A percentile compares a stretch with the other conserved stretches of the same genome.
Conservation (phyloP, 2,113 vertebrate species). For the Eurystomus gularis region DNA sequence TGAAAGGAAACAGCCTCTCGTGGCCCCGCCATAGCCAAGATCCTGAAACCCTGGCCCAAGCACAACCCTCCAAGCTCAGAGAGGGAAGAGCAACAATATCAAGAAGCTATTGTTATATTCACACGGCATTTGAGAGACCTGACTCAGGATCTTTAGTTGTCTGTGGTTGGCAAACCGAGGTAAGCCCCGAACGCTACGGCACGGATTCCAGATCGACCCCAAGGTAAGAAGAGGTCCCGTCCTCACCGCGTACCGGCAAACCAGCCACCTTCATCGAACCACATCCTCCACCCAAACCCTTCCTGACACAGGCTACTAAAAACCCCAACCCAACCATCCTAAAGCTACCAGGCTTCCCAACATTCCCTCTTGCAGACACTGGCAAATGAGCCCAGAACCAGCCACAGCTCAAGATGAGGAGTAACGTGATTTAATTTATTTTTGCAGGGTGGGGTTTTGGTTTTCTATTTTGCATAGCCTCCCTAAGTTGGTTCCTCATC, state of each 20-base stretch:
- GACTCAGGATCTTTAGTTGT: not conserved
- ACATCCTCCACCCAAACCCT: not conserved
- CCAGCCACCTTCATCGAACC: not conserved
- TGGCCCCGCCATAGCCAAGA: accelerated
- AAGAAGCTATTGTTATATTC: not conserved
- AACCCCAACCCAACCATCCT: not conserved
- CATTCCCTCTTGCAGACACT: not conserved
- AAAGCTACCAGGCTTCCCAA: not conserved
- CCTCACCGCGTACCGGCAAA: not conserved
- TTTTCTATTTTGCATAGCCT: not conserved
- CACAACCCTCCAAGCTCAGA: not conserved
- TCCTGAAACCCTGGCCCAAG: not conserved
- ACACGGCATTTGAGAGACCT: not conserved
- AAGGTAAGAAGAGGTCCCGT: not conserved
- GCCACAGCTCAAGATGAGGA: not conserved
- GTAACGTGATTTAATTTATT: not conserved
- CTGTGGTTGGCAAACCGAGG: not conserved
- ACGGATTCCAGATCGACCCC: accelerated
- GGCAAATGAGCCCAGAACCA: not conserved
- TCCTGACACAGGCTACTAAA: not conserved
- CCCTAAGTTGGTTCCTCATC: not conserved
- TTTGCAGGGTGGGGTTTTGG: no score
- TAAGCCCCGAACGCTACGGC: not conserved
- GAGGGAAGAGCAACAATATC: not conserved
- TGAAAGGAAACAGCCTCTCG: not conserved